Evolutionary conservation across 1,140 invertebrate genomes (phyloP), one percentile per base, ranked within the genome.

Genomic region (Drosophila carrolli): DNA sequence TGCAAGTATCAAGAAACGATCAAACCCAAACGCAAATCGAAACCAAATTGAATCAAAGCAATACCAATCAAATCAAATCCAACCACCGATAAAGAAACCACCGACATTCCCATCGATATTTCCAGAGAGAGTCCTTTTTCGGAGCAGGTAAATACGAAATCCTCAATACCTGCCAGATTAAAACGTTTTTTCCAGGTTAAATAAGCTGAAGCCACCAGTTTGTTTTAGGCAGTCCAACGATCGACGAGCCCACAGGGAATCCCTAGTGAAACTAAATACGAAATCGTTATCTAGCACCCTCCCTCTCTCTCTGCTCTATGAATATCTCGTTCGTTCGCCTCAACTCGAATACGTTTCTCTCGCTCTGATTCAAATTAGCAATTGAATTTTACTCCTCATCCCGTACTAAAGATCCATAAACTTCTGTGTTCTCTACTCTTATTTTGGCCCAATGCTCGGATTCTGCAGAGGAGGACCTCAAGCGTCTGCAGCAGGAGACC

Each of bases 401-500:
- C 46, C 4, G 0, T 70, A 74, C 67, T 84, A 85, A 84, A 62
- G 46, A 72, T 65, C 27, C 29, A 35, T 0, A 4, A n/a, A 3
- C 11, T 19, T 51, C 29, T 73, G 32, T 76, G 19, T 85, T 86
- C 61, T 85, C 61, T 86, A 59, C 68, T 82, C 68, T 78, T 88
- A 54, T 88, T 88, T 85, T 78, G 74, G 60, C 50, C 19, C 29
- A 19, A 14, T 37, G 9, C 32, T 14, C 70, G 57, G 54, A 63
- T 27, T 43, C 57, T 37, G 37, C 92, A 98, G 97, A 98, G 93
- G 98, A 98, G 92, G 97, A 98, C 93, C 94, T 97, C 86, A 98
- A 98, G 93, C 93, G 97, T 38, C 94, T 97, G 44, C 96, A 97
- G 78, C 95, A 96, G 72, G 93, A 93, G 55, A 88, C 82, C 43